A percentile compares a stretch with the other conserved stretches of the same genome.
These are phyloP conservation scores for Adelognathus sp. DNA, from an alignment of 2,888 invertebrate species.

Conservation along the genomic window DNA sequence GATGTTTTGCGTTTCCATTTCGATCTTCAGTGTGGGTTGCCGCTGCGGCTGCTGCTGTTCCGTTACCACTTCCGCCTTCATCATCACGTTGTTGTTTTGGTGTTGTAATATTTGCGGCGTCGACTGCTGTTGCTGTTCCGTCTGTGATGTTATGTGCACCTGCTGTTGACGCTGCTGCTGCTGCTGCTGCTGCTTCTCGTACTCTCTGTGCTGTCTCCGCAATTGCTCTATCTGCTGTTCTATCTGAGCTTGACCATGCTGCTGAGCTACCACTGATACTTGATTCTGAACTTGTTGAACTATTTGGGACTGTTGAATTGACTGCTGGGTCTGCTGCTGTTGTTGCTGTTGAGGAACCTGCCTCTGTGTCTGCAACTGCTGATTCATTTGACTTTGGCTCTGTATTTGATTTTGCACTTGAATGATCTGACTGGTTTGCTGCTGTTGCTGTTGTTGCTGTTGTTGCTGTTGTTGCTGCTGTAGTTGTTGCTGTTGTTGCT, in stretches of 20 bases:
- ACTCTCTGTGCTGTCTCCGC: constrained; percentile 70
- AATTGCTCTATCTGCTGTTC: constrained; percentile 71
- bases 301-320: constrained; percentile 62
- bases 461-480: constrained; percentile 65
- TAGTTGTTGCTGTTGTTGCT: constrained; percentile 63
- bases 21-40: constrained; percentile 73
- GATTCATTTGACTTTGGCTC: constrained; percentile 76
- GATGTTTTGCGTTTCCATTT: constrained; percentile 72
- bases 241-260: constrained; percentile 77
- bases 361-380: constrained; percentile 73
- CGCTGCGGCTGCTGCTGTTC: constrained; percentile 75
- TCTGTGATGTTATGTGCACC: constrained; percentile 68
- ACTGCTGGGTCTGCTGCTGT: constrained; percentile 67
- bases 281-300: constrained; percentile 68
- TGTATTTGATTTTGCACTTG: constrained; percentile 77
- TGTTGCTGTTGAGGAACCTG: constrained; percentile 71
- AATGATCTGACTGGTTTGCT: constrained; percentile 78
- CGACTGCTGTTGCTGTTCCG: constrained; percentile 69
- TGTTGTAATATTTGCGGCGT: constrained; percentile 62
- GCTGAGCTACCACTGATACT: constrained; percentile 74
- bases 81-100: constrained; percentile 75
- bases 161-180: constrained; percentile 75
- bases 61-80: constrained; percentile 69
- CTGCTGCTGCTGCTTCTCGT: constrained; percentile 74
- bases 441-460: constrained; percentile 71